Percentiles rank a stretch among this genome's conserved stretches.
Evolutionary conservation across 2,888 invertebrate species (phyloP).

Genomic region (Rhagonycha fulva): DNA sequence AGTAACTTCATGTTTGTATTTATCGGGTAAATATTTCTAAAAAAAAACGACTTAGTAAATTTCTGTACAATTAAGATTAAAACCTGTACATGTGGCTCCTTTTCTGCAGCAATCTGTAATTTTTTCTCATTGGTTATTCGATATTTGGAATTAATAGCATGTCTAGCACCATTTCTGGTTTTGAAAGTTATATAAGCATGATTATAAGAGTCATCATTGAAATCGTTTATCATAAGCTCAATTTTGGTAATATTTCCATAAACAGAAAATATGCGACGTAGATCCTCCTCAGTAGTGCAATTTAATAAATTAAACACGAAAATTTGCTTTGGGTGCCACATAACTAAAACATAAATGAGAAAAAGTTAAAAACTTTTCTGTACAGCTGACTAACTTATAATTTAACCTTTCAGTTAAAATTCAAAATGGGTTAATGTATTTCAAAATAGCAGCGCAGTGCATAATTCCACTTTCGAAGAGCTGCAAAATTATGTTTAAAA

Average conservation of each 20-base stretch:
- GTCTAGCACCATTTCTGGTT: neutral
- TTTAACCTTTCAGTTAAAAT: no score
- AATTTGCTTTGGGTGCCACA: neutral
- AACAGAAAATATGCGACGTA: neutral
- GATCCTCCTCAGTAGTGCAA: neutral
- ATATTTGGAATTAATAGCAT: neutral
- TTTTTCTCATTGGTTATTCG: neutral
- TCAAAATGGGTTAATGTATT: no score
- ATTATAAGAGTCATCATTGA: neutral
- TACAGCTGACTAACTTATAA: no score
- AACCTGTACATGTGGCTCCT: neutral
- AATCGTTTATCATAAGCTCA: neutral
- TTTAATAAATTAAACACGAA: neutral
- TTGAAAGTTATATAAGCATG: neutral
- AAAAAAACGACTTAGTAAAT: neutral
- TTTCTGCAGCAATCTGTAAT: neutral
- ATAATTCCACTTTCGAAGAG: no score
- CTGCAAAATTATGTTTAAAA: no score
- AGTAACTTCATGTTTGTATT: neutral
- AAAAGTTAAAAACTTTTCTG: no score
- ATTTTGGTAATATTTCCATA: neutral
- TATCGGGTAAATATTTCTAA: neutral
- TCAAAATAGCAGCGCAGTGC: no score
- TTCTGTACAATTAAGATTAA: neutral
- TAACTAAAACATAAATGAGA: neutral